phyloP scores from a whole-genome alignment of 2,797 vertebrate species.

The Caiman crocodilus region DNA sequence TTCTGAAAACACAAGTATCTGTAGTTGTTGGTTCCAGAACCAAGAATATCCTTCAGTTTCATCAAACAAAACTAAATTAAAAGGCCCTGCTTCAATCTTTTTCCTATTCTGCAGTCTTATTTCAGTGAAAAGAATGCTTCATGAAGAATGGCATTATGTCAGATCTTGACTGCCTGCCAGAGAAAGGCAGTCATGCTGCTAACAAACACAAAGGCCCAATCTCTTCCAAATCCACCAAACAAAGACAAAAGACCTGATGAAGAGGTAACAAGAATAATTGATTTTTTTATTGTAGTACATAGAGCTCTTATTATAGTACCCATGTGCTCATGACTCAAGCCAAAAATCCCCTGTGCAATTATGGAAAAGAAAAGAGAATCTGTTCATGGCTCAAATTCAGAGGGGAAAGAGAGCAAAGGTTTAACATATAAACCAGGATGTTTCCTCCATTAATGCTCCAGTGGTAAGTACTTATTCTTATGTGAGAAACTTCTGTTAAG shows the following conservation, averaged over 20 bases:
- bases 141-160: slow-evolving; percentile 10
- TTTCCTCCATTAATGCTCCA: background rate
- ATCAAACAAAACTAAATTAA: background rate
- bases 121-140: background rate
- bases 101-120: background rate
- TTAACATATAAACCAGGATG: background rate
- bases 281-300: background rate
- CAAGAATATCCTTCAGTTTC: background rate
- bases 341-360: background rate
- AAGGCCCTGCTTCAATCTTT: background rate
- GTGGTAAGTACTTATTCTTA: background rate
- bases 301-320: background rate
- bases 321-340: background rate
- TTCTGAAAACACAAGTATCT: background rate
- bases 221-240: background rate
- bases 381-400: background rate
- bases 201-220: background rate
- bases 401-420: background rate
- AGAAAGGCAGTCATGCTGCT: slow-evolving; percentile 27
- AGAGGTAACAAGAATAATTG: slow-evolving; percentile 29
- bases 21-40: background rate
- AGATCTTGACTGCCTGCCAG: background rate
- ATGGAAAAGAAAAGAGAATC: background rate
- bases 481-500: rapidly evolving
- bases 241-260: slow-evolving; percentile 14